phyloP scores from a whole-genome alignment of 2,888 invertebrate genomes.

The Zygothrica quintamaculata region DNA sequence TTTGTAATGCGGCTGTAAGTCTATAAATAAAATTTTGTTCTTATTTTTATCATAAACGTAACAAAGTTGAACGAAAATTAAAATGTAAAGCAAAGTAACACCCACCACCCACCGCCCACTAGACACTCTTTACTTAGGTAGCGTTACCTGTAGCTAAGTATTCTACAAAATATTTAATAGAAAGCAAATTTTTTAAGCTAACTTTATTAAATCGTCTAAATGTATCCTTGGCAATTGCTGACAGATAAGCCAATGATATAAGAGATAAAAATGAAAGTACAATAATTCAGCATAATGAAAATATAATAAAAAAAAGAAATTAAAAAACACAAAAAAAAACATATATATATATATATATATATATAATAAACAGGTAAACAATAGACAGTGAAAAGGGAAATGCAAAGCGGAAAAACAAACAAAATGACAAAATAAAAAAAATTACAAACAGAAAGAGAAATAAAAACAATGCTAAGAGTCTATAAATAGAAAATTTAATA shows the following conservation, averaged over 20 bases:
- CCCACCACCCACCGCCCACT: too few relatives aligned
- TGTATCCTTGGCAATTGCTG: slow-evolving; percentile 60
- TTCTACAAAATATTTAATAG: too few relatives aligned
- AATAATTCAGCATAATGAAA: slow-evolving; percentile 5
- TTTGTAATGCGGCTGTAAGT: slow-evolving; percentile 6
- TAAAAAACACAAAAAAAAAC: not conserved
- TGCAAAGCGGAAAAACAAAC: slow-evolving; percentile 5
- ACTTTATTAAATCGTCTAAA: slow-evolving; percentile 45
- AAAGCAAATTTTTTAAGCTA: slow-evolving; percentile 46
- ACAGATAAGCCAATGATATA: slow-evolving; percentile 56
- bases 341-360: too few relatives aligned
- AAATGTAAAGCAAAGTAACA: too few relatives aligned
- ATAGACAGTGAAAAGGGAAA: slow-evolving; percentile 10
- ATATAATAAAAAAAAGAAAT: not conserved
- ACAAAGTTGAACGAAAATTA: too few relatives aligned
- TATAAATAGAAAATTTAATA: slow-evolving; percentile 76
- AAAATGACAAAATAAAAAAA: slow-evolving; percentile 9
- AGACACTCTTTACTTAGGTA: slow-evolving; percentile 36
- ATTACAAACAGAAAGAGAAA: slow-evolving; percentile 38
- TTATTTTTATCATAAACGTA: too few relatives aligned
- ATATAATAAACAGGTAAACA: too few relatives aligned
- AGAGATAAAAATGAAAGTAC: slow-evolving; percentile 19
- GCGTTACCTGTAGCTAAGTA: not conserved
- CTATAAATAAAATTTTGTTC: slow-evolving; percentile 6
- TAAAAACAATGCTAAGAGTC: slow-evolving; percentile 30